Conservation (phyloP, 2,797 vertebrate genomes). For the Ctenopoma kingsleyae region DNA sequence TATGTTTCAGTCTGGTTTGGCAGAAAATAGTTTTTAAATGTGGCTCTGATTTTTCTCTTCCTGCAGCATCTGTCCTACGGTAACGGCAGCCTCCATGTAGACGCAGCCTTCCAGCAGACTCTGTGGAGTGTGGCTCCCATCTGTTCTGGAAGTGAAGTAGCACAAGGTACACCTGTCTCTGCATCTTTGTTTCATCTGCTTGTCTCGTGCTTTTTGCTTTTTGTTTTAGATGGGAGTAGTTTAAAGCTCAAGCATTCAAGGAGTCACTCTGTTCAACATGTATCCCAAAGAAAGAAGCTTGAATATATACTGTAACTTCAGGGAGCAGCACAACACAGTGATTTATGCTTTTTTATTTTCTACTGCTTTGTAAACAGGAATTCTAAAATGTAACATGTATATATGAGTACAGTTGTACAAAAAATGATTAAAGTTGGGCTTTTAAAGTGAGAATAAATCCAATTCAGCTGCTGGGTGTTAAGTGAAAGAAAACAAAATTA, state of each 20-base stretch:
- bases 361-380: too few relatives aligned
- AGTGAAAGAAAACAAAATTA: too few relatives aligned
- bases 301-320: neutral
- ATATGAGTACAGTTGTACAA: too few relatives aligned
- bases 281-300: neutral
- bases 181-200: neutral
- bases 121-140: conserved; percentile 97
- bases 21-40: neutral
- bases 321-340: too few relatives aligned
- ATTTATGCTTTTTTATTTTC: too few relatives aligned
- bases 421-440: too few relatives aligned
- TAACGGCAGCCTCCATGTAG: conserved; percentile 91
- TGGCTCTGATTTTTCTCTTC: conserved; percentile 6
- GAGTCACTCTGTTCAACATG: neutral
- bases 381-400: too few relatives aligned
- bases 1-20: neutral
- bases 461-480: too few relatives aligned
- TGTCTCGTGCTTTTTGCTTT: neutral
- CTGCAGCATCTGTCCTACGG: conserved; percentile 94
- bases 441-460: too few relatives aligned
- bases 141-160: conserved; percentile 96
- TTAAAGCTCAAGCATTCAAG: too few relatives aligned
- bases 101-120: conserved; percentile 96
- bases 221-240: neutral
- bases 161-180: conserved; percentile 87